Evolutionary conservation across 1,140 invertebrate species (phyloP).

Genomic region (Glossosoma conforme): DNA sequence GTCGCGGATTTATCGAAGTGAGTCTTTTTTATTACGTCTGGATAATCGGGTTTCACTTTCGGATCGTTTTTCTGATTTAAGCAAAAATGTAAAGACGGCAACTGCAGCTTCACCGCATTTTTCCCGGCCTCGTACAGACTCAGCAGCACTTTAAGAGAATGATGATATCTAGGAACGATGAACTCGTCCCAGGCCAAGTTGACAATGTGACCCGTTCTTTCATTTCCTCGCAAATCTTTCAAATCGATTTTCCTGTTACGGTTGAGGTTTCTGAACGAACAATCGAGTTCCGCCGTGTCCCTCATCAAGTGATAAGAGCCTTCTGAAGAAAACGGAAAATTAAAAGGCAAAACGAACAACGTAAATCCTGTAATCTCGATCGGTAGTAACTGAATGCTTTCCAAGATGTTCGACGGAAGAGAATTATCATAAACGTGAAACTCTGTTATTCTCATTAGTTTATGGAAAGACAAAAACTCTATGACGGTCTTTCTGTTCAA

Average conservation of each 20-base stretch:
- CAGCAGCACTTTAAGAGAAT: conserved; percentile 42
- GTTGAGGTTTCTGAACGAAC: conserved; percentile 51
- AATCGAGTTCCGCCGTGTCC: conserved; percentile 59
- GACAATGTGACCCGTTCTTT: conserved; percentile 50
- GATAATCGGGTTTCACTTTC: conserved; percentile 42
- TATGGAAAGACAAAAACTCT: conserved; percentile 55
- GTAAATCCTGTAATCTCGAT: conserved; percentile 48
- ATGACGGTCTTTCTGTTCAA: conserved; percentile 49
- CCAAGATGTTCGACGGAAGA: conserved; percentile 50
- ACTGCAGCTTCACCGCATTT: conserved; percentile 36
- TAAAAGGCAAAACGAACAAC: conserved; percentile 50
- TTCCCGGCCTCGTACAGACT: conserved; percentile 42
- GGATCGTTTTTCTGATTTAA: conserved; percentile 47
- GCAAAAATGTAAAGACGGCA: conserved; percentile 42
- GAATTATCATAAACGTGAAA: conserved; percentile 54
- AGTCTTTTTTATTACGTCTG: conserved; percentile 46
- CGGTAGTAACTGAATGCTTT: conserved; percentile 49
- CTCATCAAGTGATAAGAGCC: conserved; percentile 44
- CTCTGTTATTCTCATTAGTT: conserved; percentile 50
- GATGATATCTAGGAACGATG: conserved; percentile 55
- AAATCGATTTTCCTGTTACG: conserved; percentile 43
- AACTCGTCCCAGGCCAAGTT: conserved; percentile 61
- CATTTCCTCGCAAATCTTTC: conserved; percentile 42
- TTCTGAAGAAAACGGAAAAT: conserved; percentile 48
- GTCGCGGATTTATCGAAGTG: conserved; percentile 43